Evolutionary conservation across 2,113 vertebrate species (phyloP).

Genomic region (Entelurus aequoreus): DNA sequence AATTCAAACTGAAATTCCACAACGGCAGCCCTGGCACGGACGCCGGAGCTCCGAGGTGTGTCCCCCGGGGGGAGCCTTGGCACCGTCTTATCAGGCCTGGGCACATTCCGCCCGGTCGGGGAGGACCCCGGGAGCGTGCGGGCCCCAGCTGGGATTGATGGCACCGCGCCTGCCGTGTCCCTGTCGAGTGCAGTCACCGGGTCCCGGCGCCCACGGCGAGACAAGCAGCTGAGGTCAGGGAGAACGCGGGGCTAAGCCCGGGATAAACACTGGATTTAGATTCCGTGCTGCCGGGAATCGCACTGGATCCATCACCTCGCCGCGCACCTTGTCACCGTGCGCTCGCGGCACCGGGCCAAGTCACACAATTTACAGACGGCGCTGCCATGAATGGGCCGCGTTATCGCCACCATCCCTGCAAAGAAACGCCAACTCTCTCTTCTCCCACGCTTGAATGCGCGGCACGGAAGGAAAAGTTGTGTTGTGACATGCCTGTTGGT

Average conservation of each 20-base stretch:
- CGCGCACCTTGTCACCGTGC: constrained; percentile 37
- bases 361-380: constrained; percentile 17
- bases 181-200: constrained; percentile 45
- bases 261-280: constrained; percentile 68
- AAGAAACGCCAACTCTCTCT: constrained; percentile 13
- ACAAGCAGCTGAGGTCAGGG: constrained; percentile 42
- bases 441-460: constrained; percentile 28
- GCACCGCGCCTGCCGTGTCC: constrained; percentile 58
- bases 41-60: constrained; percentile 58
- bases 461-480: constrained; percentile 32
- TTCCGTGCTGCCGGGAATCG: constrained; percentile 40
- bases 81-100: constrained; percentile 67
- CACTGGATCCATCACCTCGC: constrained; percentile 49
- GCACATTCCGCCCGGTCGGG: constrained; percentile 62
- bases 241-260: constrained; percentile 56
- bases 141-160: constrained; percentile 56
- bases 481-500: constrained; percentile 19
- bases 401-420: constrained; percentile 7
- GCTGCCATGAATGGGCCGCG: constrained; percentile 20
- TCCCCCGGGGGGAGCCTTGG: constrained; percentile 63
- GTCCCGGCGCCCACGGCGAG: constrained; percentile 40
- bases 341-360: constrained; percentile 8
- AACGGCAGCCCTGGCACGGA: constrained; percentile 41
- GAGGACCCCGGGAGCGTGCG: constrained; percentile 28
- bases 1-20: constrained; percentile 77